These are phyloP conservation scores for Drosophila grimshawi DNA, from an alignment of 1,140 invertebrate species.

Conservation along the genomic window DNA sequence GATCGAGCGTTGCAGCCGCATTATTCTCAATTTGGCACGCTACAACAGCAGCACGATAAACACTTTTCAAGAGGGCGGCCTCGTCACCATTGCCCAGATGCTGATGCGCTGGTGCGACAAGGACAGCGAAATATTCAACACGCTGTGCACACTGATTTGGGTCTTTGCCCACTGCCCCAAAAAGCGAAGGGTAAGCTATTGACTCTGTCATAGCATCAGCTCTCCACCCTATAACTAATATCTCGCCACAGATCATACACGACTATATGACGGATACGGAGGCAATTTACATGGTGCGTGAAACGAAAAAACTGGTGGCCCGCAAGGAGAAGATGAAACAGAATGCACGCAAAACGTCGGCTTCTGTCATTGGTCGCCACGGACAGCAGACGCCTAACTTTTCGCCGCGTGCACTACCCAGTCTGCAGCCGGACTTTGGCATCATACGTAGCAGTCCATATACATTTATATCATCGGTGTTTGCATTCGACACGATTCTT, in stretches of 20 bases:
- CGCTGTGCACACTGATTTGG: conserved; percentile 88
- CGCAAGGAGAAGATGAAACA: conserved; percentile 84
- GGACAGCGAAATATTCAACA: conserved; percentile 86
- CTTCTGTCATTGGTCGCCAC: conserved; percentile 28
- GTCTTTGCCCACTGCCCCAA: conserved; percentile 87
- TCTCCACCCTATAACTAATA: not conserved
- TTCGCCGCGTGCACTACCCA: conserved; percentile 59
- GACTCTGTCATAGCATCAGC: not conserved
- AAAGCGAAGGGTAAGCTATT: conserved; percentile 84
- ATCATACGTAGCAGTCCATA: conserved; percentile 75
- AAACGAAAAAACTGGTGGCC: conserved; percentile 81
- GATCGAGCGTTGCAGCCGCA: conserved; percentile 82
- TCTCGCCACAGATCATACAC: conserved; percentile 67
- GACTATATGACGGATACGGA: conserved; percentile 80
- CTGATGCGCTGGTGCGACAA: conserved; percentile 88
- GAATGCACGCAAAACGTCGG: conserved; percentile 69
- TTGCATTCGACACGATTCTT: conserved; percentile 80
- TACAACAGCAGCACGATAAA: conserved; percentile 76
- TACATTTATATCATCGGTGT: conserved; percentile 81
- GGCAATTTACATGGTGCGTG: conserved; percentile 79
- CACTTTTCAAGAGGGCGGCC: conserved; percentile 75
- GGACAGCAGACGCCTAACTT: conserved; percentile 46
- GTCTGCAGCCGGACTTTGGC: conserved; percentile 78
- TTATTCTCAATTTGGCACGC: conserved; percentile 82
- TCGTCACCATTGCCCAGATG: conserved; percentile 84